A percentile compares a stretch with the other conserved stretches of the same genome.
These are phyloP conservation scores for Alligator mississippiensis DNA, from an alignment of 2,113 vertebrate genomes.

Conservation along the genomic window DNA sequence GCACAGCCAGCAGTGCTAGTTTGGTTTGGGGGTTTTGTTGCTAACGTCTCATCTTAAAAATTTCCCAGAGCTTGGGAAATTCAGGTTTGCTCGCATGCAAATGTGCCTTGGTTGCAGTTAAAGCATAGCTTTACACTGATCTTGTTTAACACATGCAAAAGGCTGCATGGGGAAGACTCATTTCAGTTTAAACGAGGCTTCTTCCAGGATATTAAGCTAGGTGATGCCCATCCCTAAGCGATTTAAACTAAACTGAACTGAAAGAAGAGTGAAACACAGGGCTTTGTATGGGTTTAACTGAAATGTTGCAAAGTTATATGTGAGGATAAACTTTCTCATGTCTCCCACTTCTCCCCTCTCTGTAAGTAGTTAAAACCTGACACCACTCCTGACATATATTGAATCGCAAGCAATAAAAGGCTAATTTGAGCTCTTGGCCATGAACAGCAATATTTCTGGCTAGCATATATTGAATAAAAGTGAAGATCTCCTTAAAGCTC, in stretches of 20 bases:
- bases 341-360: not conserved
- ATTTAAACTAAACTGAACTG: not conserved
- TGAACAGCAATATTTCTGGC: not conserved
- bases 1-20: not conserved
- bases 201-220: not conserved
- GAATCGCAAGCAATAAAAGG: not conserved
- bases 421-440: not conserved
- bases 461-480: not conserved
- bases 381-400: not conserved
- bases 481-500: not conserved
- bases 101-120: accelerated
- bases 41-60: not conserved
- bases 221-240: too few relatives aligned
- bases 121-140: not conserved
- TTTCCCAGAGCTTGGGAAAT: not conserved
- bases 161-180: not conserved
- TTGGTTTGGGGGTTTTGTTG: not conserved
- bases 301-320: not conserved
- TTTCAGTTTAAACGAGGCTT: not conserved
- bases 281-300: not conserved
- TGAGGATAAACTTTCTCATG: not conserved
- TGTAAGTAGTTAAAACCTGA: not conserved
- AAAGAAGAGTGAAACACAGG: not conserved
- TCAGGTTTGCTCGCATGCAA: not conserved
- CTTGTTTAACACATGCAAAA: not conserved